phyloP scores from a whole-genome alignment of 2,113 vertebrate genomes.

The Coturnix japonica region DNA sequence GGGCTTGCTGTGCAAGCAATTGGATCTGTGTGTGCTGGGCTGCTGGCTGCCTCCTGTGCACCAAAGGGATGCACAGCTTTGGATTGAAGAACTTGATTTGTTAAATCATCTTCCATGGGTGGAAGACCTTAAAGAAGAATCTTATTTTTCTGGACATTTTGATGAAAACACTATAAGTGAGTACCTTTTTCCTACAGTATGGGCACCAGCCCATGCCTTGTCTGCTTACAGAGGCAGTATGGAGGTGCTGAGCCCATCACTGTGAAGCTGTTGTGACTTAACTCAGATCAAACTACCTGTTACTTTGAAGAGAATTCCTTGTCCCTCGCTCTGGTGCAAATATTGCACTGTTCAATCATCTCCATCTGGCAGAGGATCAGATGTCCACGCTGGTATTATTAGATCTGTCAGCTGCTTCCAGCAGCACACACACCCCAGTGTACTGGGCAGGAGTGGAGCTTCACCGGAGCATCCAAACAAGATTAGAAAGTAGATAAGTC shows the following conservation, averaged over 20 bases:
- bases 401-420: not conserved
- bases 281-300: not conserved
- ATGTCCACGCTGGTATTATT: not conserved
- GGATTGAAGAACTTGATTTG: not conserved
- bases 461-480: not conserved
- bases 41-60: not conserved
- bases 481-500: not conserved
- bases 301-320: not conserved
- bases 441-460: not conserved
- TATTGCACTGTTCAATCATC: not conserved
- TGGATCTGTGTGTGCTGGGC: not conserved
- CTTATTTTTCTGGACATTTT: not conserved
- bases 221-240: not conserved
- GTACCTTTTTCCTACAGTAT: not conserved
- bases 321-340: not conserved
- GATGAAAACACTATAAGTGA: not conserved
- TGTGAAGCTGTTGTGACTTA: not conserved
- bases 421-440: not conserved
- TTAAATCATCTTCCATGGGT: not conserved
- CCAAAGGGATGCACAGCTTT: not conserved
- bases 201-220: not conserved
- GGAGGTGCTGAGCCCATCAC: accelerated
- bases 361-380: not conserved
- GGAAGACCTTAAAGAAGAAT: not conserved
- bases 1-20: not conserved